Base-by-base conservation (phyloP, 2,888 invertebrate genomes). In the Ichneumon xanthorius region DNA sequence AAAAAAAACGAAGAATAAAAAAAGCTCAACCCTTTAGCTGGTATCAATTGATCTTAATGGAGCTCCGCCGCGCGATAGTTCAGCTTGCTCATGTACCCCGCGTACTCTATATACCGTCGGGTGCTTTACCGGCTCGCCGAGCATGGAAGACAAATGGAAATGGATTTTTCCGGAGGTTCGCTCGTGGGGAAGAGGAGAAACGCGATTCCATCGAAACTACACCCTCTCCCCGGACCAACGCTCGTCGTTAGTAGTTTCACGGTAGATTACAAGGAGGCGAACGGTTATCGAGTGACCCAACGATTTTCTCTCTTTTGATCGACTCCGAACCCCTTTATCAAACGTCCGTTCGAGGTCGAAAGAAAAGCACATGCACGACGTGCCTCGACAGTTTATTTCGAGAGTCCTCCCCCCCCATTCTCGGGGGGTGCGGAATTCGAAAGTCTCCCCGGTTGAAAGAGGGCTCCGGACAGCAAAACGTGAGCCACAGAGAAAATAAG, bases 381-480 rank as follows among this genome's bases (percentile, higher is more conserved):
- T 45, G 48, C 45, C 33, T 58, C n/a, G 48, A 6, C 22, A 68
- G 72, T 82, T 82, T 82, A 78, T 82, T 82, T 73, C 78, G 58
- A 78, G 82, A 78, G 40, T 11, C 58, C 26, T 1, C 16, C 14
- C 26, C 58, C 58, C 14, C 19, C 6, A 11, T 26, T 40, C 26
- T 26, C 26, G 26, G 7, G 7, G 37, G 37, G 6, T 5, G 45
- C n/a, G 45, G 55, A 76, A 55, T 80, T 83, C 22, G 30, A 53
- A 73, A 75, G 37, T 53, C 53, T 30, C 4, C 5, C 37, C 26
- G 26, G 16, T 22, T 4, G 63, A 55, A 11, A 67, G 63, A 58
- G 80, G 65, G 63, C 40, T 67, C 30, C 67, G 40, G 37, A 11
- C 19, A 58, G 16, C 53, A 33, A 19, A 53, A 48, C 45, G 4